Conservation (phyloP, 1,140 invertebrate species). For the Nautilus pompilius region DNA sequence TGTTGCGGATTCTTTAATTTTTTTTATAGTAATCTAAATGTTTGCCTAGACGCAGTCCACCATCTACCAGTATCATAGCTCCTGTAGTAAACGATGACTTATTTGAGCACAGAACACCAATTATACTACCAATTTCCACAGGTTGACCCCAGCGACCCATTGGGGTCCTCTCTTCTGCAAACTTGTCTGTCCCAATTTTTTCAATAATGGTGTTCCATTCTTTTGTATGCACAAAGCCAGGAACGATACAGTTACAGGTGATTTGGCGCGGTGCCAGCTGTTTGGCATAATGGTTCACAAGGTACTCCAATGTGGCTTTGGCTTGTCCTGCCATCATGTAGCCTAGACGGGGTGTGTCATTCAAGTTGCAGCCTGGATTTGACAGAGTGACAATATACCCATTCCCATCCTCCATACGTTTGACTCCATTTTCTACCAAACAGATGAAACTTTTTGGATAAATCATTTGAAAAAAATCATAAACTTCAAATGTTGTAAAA, state of each 20-base stretch:
- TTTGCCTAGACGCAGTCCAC: not conserved
- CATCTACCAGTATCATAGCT: not conserved
- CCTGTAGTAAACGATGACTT: not conserved
- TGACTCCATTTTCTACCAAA: not conserved
- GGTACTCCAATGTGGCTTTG: not conserved
- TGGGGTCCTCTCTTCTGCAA: not conserved
- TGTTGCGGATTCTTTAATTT: too few species aligned
- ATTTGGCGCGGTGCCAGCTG: not conserved
- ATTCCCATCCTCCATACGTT: not conserved
- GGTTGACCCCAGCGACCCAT: not conserved
- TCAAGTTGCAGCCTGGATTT: not conserved
- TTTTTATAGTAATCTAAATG: too few species aligned
- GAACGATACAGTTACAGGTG: slow-evolving; percentile 2
- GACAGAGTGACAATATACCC: not conserved
- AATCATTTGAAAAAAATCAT: not conserved
- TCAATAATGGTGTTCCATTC: not conserved
- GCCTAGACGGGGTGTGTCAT: not conserved
- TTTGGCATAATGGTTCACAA: not conserved
- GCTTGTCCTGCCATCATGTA: slow-evolving; percentile 1
- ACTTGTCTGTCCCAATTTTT: not conserved
- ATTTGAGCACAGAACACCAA: not conserved
- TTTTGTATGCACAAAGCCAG: slow-evolving; percentile 1
- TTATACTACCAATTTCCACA: not conserved
- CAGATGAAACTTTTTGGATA: slow-evolving; percentile 1
- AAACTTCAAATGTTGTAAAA: not conserved